Evolutionary conservation across 2,888 invertebrate genomes (phyloP), one percentile per base, ranked within the genome.

Genomic region (Nysson spinosus): DNA sequence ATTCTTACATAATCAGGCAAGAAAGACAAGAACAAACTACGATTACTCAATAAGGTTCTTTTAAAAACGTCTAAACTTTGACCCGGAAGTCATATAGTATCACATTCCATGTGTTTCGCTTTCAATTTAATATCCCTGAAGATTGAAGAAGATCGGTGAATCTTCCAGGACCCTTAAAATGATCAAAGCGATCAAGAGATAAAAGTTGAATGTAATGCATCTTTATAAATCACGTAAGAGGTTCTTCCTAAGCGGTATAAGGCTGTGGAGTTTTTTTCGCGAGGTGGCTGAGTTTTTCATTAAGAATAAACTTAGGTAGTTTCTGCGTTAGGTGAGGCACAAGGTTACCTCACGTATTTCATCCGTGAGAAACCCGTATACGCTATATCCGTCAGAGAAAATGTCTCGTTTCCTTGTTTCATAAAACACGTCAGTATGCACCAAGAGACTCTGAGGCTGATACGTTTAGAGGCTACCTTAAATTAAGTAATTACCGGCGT

Each of bases 121-220:
- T 32, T 30, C 20, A 12, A 19, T 26, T 2, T 39, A 39, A 50
- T 39, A 50, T 28, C 14, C 20, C 51, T 30, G 30, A 52, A 37
- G 34, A 34, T 14, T 16, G 32, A 22, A 42, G 40, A 32, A 14
- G 22, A 52, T 42, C n/a, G 32, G 24, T 37, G n/a, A n/a, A n/a
- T 24, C 20, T 7, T 1, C 4, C n/a, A 11, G 22, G 4, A 32
- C 16, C n/a, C 43, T 43, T 24, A 12, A 43, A 52, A 43, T 43
- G 52, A 52, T 52, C 52, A 52, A 52, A 43, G 52, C 35, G 43
- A 52, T 52, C 34, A 26, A n/a, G 5, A n/a, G 35, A 34, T 43
- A 26, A 24, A 19, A 26, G 12, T 7, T n/a, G 30, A 30, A 39
- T 6, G 26, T 24, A 7, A 17, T 35, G 22, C 40, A 35, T 34